Conservation (phyloP, 1,140 invertebrate genomes). For the Drosophila chauvacae region DNA sequence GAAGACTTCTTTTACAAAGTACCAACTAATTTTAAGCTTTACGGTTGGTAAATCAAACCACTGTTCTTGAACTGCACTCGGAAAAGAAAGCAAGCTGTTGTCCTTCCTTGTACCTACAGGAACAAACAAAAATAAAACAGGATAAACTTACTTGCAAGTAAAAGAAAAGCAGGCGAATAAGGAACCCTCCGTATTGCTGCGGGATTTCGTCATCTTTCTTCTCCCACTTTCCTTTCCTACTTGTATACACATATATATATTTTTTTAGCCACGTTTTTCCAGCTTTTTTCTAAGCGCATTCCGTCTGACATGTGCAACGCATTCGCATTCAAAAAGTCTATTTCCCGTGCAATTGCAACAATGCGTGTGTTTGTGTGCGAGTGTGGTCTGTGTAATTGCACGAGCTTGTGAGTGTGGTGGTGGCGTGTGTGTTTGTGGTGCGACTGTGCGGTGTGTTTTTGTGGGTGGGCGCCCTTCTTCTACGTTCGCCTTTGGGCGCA, state of each 20-base stretch:
- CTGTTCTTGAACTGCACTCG: slow-evolving; percentile 38
- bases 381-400: slow-evolving; percentile 45
- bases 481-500: slow-evolving; percentile 62
- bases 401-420: slow-evolving; percentile 18
- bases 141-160: slow-evolving; percentile 52
- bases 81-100: slow-evolving; percentile 69
- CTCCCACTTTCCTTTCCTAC: slow-evolving; percentile 33
- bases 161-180: slow-evolving; percentile 42
- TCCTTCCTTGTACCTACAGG: slow-evolving; percentile 21
- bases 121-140: slow-evolving; percentile 30
- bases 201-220: slow-evolving; percentile 39
- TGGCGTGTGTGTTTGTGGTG: slow-evolving; percentile 16
- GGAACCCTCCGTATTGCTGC: slow-evolving; percentile 56
- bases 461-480: slow-evolving; percentile 34
- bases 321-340: slow-evolving; percentile 83
- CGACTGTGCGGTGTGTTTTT: slow-evolving; percentile 36
- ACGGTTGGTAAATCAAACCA: neutral
- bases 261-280: slow-evolving; percentile 24
- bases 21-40: neutral
- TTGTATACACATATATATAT: neutral
- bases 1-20: neutral
- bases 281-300: slow-evolving; percentile 71
- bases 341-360: slow-evolving; percentile 82
- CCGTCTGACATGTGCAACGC: slow-evolving; percentile 77
- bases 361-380: slow-evolving; percentile 46